Base-by-base conservation (phyloP, 2,797 vertebrate genomes). In the Cirrhinus mrigala region DNA sequence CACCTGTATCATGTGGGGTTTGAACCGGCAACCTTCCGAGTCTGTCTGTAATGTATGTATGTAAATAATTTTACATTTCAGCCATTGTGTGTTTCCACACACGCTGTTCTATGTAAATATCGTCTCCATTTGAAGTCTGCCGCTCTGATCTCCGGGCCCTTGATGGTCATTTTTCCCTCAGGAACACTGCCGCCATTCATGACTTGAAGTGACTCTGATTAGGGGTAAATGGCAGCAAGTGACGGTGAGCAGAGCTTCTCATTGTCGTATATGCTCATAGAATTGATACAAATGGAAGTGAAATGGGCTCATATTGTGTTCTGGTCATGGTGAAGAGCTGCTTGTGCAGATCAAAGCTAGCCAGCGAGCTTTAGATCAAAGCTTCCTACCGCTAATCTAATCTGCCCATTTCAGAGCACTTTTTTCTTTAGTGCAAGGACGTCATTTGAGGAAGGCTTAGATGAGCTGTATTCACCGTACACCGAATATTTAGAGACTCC, bases 321-420 rank as follows among this genome's bases (percentile, higher is more conserved):
- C 24, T 78, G 40, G 83, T 79, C 81, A 74, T 79, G 73, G 52
- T 77, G 80, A 85, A 84, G 40, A 73, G 86, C 87, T 52, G 69
- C 81, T 74, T 79, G 82, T 81, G 87, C 76, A 93, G 92, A 93
- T 93, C 92, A 93, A 94, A 94, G 91, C 82, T 89, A 92, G 88
- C 91, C 92, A 89, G 84, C 91, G 87, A 91, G 91, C 91, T 92
- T 86, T 84, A 90, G 91, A 94, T 93, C 92, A 94, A 93, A 93
- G 92, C 87, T 70, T 87, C 81, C 79, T 71, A 86, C 87, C 79
- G 68, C 87, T 92, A 91, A 93, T 93, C 92, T 92, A 91, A 93
- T 93, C 90, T 92, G 91, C 78, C 88, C 90, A 89, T 90, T 90
- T 89, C 89, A 88, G 91, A 87, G 58, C 83, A 76, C 81, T 89